Conservation (phyloP, 2,113 vertebrate genomes). For the Todiramphus chloris region DNA sequence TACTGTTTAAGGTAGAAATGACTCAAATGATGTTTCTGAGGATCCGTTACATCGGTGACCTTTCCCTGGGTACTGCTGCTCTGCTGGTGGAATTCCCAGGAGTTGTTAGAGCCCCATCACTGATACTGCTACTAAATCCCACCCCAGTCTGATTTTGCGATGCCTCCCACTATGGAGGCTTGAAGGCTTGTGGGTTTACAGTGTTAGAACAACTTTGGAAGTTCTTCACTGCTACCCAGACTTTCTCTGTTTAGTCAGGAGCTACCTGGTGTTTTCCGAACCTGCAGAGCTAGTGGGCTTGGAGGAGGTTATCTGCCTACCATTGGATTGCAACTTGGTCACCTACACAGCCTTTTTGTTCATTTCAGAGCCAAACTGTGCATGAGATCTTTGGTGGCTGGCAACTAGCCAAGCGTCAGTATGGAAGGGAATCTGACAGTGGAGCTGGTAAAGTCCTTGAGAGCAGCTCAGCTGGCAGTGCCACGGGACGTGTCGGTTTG, state of each 20-base stretch:
- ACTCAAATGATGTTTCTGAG: neutral
- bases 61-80: neutral
- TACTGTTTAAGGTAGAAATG: neutral
- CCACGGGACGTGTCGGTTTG: fast-evolving
- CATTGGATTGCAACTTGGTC: neutral
- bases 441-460: neutral
- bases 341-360: neutral
- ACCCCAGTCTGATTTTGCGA: neutral
- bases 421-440: neutral
- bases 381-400: neutral
- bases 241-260: neutral
- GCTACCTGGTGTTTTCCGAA: neutral
- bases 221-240: neutral
- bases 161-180: fast-evolving
- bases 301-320: neutral
- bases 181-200: neutral
- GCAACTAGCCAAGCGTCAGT: neutral
- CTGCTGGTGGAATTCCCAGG: neutral
- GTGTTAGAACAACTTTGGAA: neutral
- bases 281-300: neutral
- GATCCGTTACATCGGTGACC: neutral
- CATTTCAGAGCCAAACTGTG: neutral
- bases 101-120: neutral
- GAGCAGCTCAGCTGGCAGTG: neutral
- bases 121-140: neutral